Percentiles rank a stretch among this genome's conserved stretches.
Conservation (phyloP, 64 coral and sea anemone species). For the Porites australiensis region DNA sequence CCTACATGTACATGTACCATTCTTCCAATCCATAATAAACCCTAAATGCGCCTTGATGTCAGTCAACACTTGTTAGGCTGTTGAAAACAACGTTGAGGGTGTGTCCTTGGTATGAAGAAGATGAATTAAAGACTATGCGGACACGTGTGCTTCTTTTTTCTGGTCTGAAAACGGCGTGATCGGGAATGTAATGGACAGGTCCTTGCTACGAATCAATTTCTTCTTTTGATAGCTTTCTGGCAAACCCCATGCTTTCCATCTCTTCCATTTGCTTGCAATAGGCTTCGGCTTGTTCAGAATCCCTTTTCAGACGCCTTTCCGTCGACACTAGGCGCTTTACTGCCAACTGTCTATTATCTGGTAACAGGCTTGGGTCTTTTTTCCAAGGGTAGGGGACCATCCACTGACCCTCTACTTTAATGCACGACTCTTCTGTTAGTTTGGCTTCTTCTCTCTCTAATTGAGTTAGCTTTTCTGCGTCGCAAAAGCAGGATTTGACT, state of each 20-base stretch:
- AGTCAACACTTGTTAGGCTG: neutral
- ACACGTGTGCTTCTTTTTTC: slow-evolving; percentile 37
- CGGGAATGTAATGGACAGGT: slow-evolving; percentile 55
- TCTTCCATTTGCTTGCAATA: slow-evolving; percentile 71
- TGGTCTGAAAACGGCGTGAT: slow-evolving; percentile 28
- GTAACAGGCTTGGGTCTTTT: slow-evolving; percentile 39
- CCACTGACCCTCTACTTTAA: slow-evolving; percentile 67
- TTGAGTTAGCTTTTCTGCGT: slow-evolving; percentile 70
- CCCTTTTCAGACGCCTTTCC: slow-evolving; percentile 54
- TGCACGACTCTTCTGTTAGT: slow-evolving; percentile 49
- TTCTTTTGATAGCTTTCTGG: slow-evolving; percentile 48
- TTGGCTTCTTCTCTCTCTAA: slow-evolving; percentile 52
- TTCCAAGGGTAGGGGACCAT: slow-evolving; percentile 76
- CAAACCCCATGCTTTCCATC: slow-evolving; percentile 52
- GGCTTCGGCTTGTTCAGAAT: slow-evolving; percentile 28
- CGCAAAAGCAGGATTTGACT: slow-evolving; percentile 56
- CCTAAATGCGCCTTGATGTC: neutral
- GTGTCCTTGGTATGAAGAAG: slow-evolving; percentile 49
- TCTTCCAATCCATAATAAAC: neutral
- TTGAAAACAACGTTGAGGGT: slow-evolving; percentile 7
- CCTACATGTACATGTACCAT: neutral
- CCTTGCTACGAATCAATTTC: slow-evolving; percentile 22
- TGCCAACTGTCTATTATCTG: slow-evolving; percentile 55
- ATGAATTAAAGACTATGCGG: slow-evolving; percentile 45
- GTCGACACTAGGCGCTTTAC: slow-evolving; percentile 59